Evolutionary conservation across 2,888 invertebrate species (phyloP), one percentile per base, ranked within the genome.

Genomic region (Drosophila multiciliata): DNA sequence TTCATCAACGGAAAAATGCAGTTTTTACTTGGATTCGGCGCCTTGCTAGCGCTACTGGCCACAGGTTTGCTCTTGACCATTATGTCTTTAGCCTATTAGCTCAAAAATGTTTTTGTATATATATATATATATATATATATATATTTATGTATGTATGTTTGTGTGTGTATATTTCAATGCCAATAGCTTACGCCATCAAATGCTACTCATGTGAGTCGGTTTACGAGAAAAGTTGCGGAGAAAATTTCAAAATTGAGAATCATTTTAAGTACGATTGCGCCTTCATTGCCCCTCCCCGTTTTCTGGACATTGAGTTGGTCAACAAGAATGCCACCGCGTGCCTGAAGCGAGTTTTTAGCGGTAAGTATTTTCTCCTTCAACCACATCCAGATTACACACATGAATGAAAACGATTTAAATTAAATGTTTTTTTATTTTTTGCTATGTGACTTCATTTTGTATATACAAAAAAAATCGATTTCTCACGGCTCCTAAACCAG

Each of bases 161-260:
- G 45, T 65, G 3, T 49, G 8, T 52, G 33, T 17, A 8, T 52
- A 58, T 69, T 75, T 69, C 81, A 87, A 82, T 83, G 80, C 72
- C 75, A 81, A 63, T 73, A 92, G 92, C 86, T 63, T 84, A 80
- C 66, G 92, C 92, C 78, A 91, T 93, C 72, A 87, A 84, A 63
- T 93, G 93, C 71, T 93, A 92, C 66, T 82, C 90, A 64, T 93
- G 93, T 72, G 93, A 93, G 75, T 93, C 93, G 15, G 87, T 82
- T 42, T 90, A 91, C 73, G 89, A 92, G 69, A 32, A 80, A 38
- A 88, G 86, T 61, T 92, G 92, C 59, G 92, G 90, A 53, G 91
- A 90, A 63, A 78, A 91, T 59, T 92, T 92, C 75, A 82, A 88
- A 23, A 58, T 75, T 54, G 91, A 91, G 57, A 84, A 87, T 45